Conservation (phyloP, 1,140 invertebrate species). For the Trichonephila clavipes region DNA sequence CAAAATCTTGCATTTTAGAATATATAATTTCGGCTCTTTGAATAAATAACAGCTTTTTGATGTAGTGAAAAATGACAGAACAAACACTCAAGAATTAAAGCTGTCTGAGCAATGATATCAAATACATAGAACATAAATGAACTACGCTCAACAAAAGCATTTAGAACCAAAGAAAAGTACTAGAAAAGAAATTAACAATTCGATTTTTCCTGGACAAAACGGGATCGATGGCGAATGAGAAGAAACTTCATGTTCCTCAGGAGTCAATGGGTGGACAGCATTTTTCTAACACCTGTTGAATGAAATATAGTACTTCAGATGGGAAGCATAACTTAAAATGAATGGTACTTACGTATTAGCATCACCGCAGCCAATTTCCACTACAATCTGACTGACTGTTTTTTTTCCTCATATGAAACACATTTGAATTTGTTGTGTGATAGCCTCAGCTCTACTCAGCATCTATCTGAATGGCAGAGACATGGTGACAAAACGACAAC, state of each 20-base stretch:
- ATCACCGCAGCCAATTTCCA: too few species aligned
- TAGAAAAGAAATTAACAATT: not conserved
- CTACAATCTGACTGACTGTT: too few species aligned
- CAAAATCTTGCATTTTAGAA: not conserved
- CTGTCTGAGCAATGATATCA: not conserved
- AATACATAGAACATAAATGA: slow-evolving; percentile 11
- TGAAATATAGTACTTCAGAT: too few species aligned
- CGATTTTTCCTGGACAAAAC: not conserved
- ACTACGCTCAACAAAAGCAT: not conserved
- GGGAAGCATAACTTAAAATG: too few species aligned
- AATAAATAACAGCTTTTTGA: too few species aligned
- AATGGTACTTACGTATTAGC: too few species aligned
- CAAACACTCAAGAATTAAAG: not conserved
- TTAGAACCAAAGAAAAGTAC: not conserved
- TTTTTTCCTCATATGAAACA: too few species aligned
- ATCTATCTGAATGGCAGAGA: too few species aligned
- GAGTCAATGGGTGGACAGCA: not conserved
- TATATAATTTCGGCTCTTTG: not conserved
- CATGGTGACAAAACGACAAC: too few species aligned
- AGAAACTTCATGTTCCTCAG: not conserved
- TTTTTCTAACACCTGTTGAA: slow-evolving; percentile 3
- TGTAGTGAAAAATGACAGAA: not conserved
- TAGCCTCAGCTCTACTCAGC: too few species aligned
- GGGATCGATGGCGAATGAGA: not conserved
- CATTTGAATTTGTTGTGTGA: too few species aligned